Percentiles rank a stretch among this genome's conserved stretches.
Evolutionary conservation across 2,113 vertebrate genomes (phyloP).

Genomic region (Gila orcuttii): DNA sequence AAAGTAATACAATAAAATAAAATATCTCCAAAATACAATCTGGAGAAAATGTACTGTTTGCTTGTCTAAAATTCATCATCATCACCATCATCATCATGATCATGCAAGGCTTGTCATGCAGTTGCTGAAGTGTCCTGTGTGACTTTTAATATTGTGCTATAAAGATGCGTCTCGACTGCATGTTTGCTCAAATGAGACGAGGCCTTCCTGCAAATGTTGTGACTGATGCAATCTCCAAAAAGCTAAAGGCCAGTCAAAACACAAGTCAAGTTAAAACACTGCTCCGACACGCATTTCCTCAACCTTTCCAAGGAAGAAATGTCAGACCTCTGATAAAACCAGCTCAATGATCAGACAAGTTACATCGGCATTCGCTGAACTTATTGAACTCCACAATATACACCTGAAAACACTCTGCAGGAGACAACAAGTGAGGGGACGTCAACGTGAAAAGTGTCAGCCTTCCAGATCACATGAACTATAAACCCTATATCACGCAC

Average conservation of each 20-base stretch:
- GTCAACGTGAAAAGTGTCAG: neutral
- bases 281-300: neutral
- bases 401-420: neutral
- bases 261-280: conserved; percentile 20
- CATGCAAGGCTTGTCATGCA: neutral
- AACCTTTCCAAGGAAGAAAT: neutral
- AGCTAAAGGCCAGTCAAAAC: conserved; percentile 18
- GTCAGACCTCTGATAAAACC: neutral
- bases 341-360: conserved; percentile 6
- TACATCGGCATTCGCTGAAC: neutral
- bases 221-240: conserved; percentile 21
- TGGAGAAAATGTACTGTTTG: neutral
- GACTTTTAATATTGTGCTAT: neutral
- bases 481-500: neutral
- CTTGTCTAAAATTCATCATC: no score
- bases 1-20: neutral
- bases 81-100: neutral
- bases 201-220: conserved; percentile 20
- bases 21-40: no score
- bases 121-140: neutral
- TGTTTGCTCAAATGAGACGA: neutral
- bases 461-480: conserved; percentile 40
- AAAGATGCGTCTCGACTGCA: neutral
- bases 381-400: neutral
- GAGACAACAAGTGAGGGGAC: neutral